These are phyloP conservation scores for Cantharis flavilabris DNA, from an alignment of 2,888 invertebrate species.

Conservation along the genomic window DNA sequence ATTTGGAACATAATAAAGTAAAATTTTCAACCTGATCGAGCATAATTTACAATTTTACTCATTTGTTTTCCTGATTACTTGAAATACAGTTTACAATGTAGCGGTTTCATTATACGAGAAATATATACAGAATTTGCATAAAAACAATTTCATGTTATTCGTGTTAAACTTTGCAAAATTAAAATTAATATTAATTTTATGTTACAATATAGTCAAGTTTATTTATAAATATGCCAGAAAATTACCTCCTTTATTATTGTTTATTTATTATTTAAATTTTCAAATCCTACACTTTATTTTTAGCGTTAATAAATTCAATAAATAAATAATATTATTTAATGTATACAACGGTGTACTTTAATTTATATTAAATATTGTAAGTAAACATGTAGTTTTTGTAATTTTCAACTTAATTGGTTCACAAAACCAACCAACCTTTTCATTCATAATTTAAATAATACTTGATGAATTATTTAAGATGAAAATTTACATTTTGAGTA, in stretches of 20 bases:
- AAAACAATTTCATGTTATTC: neutral
- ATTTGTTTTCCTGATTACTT: neutral
- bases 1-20: neutral
- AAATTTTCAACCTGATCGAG: neutral
- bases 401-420: neutral
- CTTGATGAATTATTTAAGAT: neutral
- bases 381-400: neutral
- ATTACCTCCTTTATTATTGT: neutral
- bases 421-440: neutral
- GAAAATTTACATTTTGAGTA: neutral
- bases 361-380: too few species aligned
- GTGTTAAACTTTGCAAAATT: neutral
- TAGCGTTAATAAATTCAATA: neutral
- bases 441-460: neutral
- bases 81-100: neutral
- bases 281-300: neutral
- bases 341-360: too few species aligned
- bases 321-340: too few species aligned
- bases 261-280: neutral
- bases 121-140: neutral
- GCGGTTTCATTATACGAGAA: neutral
- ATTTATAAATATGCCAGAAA: neutral
- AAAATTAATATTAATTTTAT: neutral
- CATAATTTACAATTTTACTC: neutral
- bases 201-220: neutral